A percentile compares a stretch with the other conserved stretches of the same genome.
Evolutionary conservation across 2,888 invertebrate genomes (phyloP).

Genomic region (Caenorhabditis becei): DNA sequence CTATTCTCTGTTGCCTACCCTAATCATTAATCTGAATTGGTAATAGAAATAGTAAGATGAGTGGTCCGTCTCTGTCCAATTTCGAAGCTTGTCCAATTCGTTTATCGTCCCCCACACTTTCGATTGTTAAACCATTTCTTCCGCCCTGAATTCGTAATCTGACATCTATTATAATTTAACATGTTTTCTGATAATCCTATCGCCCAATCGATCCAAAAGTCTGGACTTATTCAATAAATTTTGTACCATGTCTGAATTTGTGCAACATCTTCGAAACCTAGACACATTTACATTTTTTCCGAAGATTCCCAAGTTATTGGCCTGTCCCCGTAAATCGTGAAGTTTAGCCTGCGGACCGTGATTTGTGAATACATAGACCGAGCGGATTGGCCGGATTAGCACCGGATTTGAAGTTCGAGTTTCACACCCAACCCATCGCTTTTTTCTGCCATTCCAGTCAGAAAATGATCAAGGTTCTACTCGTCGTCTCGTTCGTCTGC

Average conservation of each 20-base stretch:
- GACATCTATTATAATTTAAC: slow-evolving; percentile 5
- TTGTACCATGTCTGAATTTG: slow-evolving; percentile 51
- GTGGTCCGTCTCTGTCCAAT: slow-evolving; percentile 28
- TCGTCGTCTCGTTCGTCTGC: slow-evolving; percentile 9
- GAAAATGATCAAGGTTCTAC: slow-evolving; percentile 36
- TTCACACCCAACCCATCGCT: background rate
- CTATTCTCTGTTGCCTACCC: background rate
- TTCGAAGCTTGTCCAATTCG: slow-evolving; percentile 35
- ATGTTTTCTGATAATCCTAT: slow-evolving; percentile 9
- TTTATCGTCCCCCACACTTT: background rate
- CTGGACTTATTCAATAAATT: slow-evolving; percentile 34
- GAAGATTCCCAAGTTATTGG: too few species aligned
- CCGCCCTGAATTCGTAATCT: slow-evolving; percentile 37
- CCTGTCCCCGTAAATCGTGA: too few species aligned
- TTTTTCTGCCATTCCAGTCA: slow-evolving; percentile 6
- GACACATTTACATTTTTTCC: too few species aligned
- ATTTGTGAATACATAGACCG: background rate
- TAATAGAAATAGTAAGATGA: slow-evolving; percentile 47
- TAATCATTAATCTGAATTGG: slow-evolving; percentile 42
- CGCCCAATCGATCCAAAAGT: slow-evolving; percentile 15
- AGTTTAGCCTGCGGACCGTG: background rate
- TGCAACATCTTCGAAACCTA: too few species aligned
- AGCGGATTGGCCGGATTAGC: slow-evolving; percentile 35
- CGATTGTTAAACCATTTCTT: slow-evolving; percentile 15
- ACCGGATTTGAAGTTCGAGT: slow-evolving; percentile 14